Percentiles rank a stretch among this genome's conserved stretches.
These are phyloP conservation scores for Drosophila pruinosa DNA, from an alignment of 1,140 invertebrate genomes.

Conservation along the genomic window DNA sequence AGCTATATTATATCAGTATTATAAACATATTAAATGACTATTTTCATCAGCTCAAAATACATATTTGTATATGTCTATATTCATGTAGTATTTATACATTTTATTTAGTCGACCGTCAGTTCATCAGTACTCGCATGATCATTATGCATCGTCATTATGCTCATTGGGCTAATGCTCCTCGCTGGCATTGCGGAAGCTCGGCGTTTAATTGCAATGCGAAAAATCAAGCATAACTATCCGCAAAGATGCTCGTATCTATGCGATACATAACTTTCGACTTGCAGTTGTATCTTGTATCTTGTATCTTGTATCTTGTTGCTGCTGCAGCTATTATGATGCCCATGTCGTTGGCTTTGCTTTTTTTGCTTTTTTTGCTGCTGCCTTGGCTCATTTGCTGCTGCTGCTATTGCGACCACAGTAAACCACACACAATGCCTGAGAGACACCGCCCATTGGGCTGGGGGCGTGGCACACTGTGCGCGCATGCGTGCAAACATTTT, in stretches of 20 bases:
- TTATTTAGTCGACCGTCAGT: too few species aligned
- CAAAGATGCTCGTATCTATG: constrained; percentile 34
- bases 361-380: too few species aligned
- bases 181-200: constrained; percentile 59
- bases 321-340: constrained; percentile 19
- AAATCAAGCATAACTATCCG: constrained; percentile 19
- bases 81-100: too few species aligned
- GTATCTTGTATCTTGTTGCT: not conserved
- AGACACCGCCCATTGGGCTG: not conserved
- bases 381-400: constrained; percentile 28
- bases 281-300: constrained; percentile 2
- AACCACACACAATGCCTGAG: constrained; percentile 20
- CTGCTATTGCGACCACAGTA: constrained; percentile 14
- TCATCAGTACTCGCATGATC: not conserved
- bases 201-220: constrained; percentile 57
- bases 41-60: too few species aligned
- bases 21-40: not conserved
- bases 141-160: constrained; percentile 4
- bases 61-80: too few species aligned
- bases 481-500: constrained; percentile 57
- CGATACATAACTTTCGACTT: constrained; percentile 33
- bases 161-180: constrained; percentile 16
- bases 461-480: constrained; percentile 59
- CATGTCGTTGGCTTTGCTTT: constrained; percentile 29
- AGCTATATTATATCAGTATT: not conserved